Base-by-base conservation (phyloP, 2,888 invertebrate genomes). In the Aspidiotus destructor region DNA sequence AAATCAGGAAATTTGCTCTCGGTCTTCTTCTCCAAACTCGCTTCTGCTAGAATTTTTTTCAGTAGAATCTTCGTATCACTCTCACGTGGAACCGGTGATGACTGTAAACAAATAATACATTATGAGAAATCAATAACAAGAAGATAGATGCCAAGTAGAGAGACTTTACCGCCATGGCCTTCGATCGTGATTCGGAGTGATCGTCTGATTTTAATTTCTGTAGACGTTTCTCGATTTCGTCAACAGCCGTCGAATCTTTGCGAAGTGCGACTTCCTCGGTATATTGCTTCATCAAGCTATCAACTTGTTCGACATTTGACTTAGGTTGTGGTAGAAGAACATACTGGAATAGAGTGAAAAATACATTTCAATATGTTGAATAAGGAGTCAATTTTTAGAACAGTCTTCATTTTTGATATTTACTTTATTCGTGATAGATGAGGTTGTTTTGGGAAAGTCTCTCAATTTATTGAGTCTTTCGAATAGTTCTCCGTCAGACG, bases 181-280 rank as follows among this genome's bases (percentile, higher is more conserved):
- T 28, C 28, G 5, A 28, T 28, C 28, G 28, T 5, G 28, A 28
- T 28, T 28, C 28, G 2, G 28, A 5, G 2, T 28, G 28, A 28
- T 28, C 28, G 1, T 58, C 28, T 9, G 58, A 58, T 11, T 65
- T 55, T 13, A 65, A 57, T 42, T 65, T 57, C 8, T 55, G 55
- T 44, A 65, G 57, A 17, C 64, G 64, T 17, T 55, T 40, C n/a
- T 65, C 64, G 7, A 57, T 65, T 57, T 65, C 64, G 28, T 57
- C 17, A 7, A 65, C 17, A 7, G 44, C 16, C 8, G 57, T 16
- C 17, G 41, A 16, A 57, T 40, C 41, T 10, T 10, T 40, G 10
- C 13, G 13, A 17, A 65, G 17, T 17, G 41, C 15, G 7, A 57
- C 57, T 58, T 65, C 64, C 8, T 57, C 64, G 13, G 64, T 57